Percentiles rank a stretch among this genome's conserved stretches.
Conservation (phyloP, 2,113 vertebrate species). For the Candoia aspera region DNA sequence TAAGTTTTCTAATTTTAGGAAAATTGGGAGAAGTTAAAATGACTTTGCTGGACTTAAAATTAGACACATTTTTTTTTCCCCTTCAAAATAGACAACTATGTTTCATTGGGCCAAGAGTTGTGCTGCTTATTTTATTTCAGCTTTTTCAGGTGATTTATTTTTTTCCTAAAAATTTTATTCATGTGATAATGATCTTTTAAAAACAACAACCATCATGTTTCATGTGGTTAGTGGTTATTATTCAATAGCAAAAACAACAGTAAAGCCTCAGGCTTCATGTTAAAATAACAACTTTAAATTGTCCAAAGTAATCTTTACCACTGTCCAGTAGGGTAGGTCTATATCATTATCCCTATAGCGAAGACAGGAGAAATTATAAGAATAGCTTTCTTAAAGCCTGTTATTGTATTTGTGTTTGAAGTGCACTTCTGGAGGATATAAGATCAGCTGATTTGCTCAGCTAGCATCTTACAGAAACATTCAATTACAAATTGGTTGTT, state of each 20-base stretch:
- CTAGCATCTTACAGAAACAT: background rate
- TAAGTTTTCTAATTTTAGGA: background rate
- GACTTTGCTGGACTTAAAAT: background rate
- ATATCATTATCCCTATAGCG: background rate
- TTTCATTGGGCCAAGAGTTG: background rate
- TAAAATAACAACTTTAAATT: background rate
- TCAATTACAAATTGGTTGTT: background rate
- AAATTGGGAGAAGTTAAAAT: background rate
- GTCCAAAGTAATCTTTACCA: background rate
- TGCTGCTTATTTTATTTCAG: background rate
- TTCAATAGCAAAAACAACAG: background rate
- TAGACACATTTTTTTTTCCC: fast-evolving
- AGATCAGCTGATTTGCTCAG: background rate
- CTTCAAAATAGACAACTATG: background rate
- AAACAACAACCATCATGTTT: background rate
- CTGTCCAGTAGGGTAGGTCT: background rate
- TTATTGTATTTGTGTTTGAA: background rate
- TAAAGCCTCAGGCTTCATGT: background rate
- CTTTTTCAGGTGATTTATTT: background rate
- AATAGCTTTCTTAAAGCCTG: background rate
- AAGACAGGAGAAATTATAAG: background rate
- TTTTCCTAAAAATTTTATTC: background rate
- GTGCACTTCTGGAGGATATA: background rate
- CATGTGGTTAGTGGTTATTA: background rate
- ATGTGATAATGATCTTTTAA: background rate